phyloP scores from a whole-genome alignment of 1,140 invertebrate genomes.

The Drosophila rufa region DNA sequence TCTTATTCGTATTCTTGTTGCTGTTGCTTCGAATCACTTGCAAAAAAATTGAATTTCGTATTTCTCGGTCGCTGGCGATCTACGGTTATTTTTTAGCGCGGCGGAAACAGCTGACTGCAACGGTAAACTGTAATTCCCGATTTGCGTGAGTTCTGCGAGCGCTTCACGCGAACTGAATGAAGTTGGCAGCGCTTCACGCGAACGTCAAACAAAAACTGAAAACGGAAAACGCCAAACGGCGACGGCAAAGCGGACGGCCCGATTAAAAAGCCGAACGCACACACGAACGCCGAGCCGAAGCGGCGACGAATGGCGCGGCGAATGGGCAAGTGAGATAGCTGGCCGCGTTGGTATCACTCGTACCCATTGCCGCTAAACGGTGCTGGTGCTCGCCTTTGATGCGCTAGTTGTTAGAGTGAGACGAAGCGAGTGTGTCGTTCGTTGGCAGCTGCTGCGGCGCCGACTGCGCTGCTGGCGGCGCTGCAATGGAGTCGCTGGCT shows the following conservation, averaged over 20 bases:
- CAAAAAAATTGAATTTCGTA: conserved; percentile 49
- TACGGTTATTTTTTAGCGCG: conserved; percentile 21
- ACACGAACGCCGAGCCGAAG: conserved; percentile 31
- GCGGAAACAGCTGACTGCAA: conserved; percentile 43
- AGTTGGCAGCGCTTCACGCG: conserved; percentile 49
- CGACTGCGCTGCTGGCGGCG: conserved; percentile 34
- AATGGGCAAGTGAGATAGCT: conserved; percentile 55
- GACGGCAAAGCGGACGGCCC: conserved; percentile 48
- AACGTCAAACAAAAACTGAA: conserved; percentile 84
- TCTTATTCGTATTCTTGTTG: conserved; percentile 15
- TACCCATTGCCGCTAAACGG: conserved; percentile 25
- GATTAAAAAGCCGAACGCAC: conserved; percentile 24
- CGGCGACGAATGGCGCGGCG: conserved; percentile 56
- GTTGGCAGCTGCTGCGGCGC: conserved; percentile 41
- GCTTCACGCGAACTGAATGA: conserved; percentile 61
- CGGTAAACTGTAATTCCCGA: conserved; percentile 37
- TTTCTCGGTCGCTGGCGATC: conserved; percentile 12
- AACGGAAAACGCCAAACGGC: conserved; percentile 59
- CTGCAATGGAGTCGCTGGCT: conserved; percentile 42
- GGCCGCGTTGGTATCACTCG: conserved; percentile 14
- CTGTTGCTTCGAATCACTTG: conserved; percentile 28
- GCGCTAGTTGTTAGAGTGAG: conserved; percentile 5
- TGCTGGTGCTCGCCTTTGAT: background rate
- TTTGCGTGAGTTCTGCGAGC: conserved; percentile 34
- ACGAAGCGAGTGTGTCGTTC: conserved; percentile 19